Conservation (phyloP, 1,140 invertebrate species). For the Archegozetes longisetosus region DNA sequence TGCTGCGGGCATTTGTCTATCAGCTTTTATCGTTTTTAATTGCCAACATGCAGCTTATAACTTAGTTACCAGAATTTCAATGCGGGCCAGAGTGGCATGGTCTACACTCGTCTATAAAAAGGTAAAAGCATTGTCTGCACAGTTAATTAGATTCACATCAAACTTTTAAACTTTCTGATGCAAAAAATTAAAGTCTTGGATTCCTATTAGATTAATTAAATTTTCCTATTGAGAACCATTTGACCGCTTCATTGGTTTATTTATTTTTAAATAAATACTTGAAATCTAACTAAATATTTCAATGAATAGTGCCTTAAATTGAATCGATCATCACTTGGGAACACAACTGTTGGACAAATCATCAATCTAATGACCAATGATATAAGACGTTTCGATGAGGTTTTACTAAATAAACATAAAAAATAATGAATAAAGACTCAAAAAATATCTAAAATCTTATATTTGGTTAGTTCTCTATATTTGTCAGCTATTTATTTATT, state of each 20-base stretch:
- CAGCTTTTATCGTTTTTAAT: neutral
- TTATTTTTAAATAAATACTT: too few relatives aligned
- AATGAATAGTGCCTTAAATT: conserved; percentile 28
- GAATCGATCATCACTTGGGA: conserved; percentile 43
- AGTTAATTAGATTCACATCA: neutral
- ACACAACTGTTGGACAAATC: conserved; percentile 67
- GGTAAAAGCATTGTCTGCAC: neutral
- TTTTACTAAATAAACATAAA: too few relatives aligned
- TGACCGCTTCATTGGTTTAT: too few relatives aligned
- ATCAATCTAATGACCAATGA: conserved; percentile 86
- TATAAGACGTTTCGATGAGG: conserved; percentile 35
- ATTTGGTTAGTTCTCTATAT: neutral
- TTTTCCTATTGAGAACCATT: too few relatives aligned
- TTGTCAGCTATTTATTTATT: conserved; percentile 27
- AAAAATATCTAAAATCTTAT: too few relatives aligned
- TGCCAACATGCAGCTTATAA: neutral
- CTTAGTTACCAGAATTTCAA: neutral
- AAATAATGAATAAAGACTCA: too few relatives aligned
- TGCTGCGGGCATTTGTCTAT: neutral
- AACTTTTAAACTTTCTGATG: neutral
- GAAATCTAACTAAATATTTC: too few relatives aligned
- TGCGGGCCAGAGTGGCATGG: conserved; percentile 5
- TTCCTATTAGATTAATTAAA: neutral
- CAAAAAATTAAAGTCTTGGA: too few relatives aligned
- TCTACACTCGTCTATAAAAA: conserved; percentile 3